Evolutionary conservation across 2,797 vertebrate species (phyloP).

Genomic region (Fundulus diaphanus): DNA sequence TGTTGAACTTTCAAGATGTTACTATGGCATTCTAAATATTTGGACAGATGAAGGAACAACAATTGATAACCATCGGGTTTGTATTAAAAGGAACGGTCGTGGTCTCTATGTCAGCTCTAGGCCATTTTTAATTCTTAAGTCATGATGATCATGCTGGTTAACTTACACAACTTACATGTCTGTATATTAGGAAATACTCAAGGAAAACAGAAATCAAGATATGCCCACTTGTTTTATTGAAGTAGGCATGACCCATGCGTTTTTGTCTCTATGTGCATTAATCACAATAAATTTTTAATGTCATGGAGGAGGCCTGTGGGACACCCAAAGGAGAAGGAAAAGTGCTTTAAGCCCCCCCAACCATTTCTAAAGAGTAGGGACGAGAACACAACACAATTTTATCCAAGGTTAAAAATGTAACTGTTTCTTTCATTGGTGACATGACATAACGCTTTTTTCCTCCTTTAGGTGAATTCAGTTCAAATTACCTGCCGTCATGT

Average conservation of each 20-base stretch:
- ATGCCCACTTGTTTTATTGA: conserved; percentile 36
- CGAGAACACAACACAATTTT: not conserved
- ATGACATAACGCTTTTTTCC: not conserved
- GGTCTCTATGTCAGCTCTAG: not conserved
- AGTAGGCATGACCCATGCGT: conserved; percentile 12
- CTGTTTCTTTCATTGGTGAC: not conserved
- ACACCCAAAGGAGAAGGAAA: conserved; percentile 50
- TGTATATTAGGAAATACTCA: not conserved
- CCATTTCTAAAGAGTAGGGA: conserved; percentile 20
- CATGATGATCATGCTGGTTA: not conserved
- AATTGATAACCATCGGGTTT: not conserved
- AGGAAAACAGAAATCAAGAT: conserved; percentile 1
- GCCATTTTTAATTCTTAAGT: not conserved
- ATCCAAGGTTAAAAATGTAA: not conserved
- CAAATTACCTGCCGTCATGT: too few species aligned
- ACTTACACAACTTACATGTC: not conserved
- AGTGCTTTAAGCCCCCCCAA: conserved; percentile 63
- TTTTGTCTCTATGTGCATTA: conserved; percentile 25
- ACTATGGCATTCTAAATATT: not conserved
- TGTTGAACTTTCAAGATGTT: not conserved
- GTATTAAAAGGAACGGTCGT: not conserved
- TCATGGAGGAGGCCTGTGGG: conserved; percentile 30
- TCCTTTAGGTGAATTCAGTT: not conserved
- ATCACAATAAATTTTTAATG: conserved; percentile 61
- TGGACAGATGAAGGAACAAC: not conserved